Percentiles rank a stretch among this genome's conserved stretches.
phyloP scores from a whole-genome alignment of 2,797 vertebrate genomes.

The Dendrocincla tyrannina region DNA sequence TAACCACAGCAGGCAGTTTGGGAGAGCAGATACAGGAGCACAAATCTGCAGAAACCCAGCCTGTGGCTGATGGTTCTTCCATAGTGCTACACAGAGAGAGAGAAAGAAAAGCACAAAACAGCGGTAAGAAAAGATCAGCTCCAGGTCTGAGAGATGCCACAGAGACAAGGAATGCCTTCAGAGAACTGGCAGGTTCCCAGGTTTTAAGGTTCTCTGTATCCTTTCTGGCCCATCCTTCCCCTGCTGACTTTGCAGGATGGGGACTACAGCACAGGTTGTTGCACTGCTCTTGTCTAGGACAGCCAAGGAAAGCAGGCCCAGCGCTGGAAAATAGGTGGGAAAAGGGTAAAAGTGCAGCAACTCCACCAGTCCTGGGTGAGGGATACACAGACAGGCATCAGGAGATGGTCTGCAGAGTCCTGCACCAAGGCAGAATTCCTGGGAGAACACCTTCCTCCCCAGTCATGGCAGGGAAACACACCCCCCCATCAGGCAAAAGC shows the following conservation, averaged over 20 bases:
- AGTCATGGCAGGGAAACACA: fast-evolving
- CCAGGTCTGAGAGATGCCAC: neutral
- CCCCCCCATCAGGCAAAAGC: neutral
- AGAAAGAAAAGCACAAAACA: neutral
- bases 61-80: neutral
- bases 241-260: neutral
- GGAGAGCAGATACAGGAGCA: neutral
- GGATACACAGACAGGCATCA: neutral
- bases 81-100: neutral
- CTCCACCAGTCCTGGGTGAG: fast-evolving
- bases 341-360: neutral
- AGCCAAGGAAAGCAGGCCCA: neutral
- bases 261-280: neutral
- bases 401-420: neutral
- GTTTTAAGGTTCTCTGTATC: neutral
- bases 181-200: neutral
- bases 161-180: neutral
- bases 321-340: neutral
- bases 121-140: neutral
- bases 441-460: neutral
- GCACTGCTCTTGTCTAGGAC: neutral
- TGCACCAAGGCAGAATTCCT: neutral
- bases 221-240: neutral
- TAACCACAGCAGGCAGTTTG: neutral
- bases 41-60: neutral